These are phyloP conservation scores for Sclerodermus sp. DNA, from an alignment of 2,888 invertebrate genomes.

Conservation along the genomic window DNA sequence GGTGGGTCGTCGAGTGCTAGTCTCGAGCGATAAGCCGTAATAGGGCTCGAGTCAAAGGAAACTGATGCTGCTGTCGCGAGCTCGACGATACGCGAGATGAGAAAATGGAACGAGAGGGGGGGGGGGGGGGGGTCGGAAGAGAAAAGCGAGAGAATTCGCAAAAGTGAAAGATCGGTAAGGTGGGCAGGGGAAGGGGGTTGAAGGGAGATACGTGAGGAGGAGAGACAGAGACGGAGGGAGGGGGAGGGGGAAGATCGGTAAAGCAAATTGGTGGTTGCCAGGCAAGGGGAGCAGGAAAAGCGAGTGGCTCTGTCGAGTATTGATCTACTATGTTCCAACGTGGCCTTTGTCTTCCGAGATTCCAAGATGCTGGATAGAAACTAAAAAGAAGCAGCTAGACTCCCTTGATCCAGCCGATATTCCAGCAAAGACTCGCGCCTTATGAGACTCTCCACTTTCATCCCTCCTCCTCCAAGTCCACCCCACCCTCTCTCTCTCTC, in stretches of 20 bases:
- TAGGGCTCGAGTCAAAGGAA: too few relatives aligned
- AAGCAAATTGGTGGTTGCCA: background rate
- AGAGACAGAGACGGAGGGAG: background rate
- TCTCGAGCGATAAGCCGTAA: too few relatives aligned
- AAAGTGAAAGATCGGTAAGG: too few relatives aligned
- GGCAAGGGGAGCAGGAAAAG: background rate
- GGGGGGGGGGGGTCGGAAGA: background rate
- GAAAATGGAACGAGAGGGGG: background rate
- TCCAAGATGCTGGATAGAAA: background rate
- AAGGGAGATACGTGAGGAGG: background rate
- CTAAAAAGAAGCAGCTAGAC: too few relatives aligned
- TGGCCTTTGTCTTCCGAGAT: conserved; percentile 1
- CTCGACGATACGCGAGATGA: too few relatives aligned
- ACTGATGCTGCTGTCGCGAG: too few relatives aligned
- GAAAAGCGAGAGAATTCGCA: background rate
- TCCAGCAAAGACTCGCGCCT: too few relatives aligned
- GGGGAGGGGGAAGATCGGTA: background rate
- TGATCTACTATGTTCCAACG: background rate
- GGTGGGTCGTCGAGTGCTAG: too few relatives aligned
- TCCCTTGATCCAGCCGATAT: too few relatives aligned
- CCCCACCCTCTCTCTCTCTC: background rate
- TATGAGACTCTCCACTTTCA: background rate
- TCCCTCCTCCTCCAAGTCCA: background rate
- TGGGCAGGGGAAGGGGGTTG: too few relatives aligned
- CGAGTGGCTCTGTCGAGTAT: background rate